Evolutionary conservation across 2,797 vertebrate species (phyloP).

Genomic region (Molossus molossus): DNA sequence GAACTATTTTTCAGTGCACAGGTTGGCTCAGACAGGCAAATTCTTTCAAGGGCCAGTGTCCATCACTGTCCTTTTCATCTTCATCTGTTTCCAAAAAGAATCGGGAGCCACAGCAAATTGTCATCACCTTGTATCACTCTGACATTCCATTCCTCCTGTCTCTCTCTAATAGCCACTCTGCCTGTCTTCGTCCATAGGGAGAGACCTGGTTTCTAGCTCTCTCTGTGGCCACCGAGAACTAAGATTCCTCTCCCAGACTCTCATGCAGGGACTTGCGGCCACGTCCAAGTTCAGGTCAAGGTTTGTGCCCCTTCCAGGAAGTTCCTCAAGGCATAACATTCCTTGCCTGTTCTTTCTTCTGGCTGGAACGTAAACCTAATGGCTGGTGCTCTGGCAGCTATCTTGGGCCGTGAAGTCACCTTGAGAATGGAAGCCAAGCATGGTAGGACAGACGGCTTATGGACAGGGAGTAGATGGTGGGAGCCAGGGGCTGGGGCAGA

Average conservation of each 20-base stretch:
- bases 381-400: not conserved
- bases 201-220: not conserved
- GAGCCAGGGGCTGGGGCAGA: fast-evolving
- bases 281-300: not conserved
- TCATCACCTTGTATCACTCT: not conserved
- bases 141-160: fast-evolving
- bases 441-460: not conserved
- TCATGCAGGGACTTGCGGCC: fast-evolving
- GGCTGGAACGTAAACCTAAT: not conserved
- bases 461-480: not conserved
- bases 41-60: not conserved
- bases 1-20: fast-evolving
- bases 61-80: not conserved
- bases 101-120: not conserved
- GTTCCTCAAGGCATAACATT: not conserved
- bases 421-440: not conserved
- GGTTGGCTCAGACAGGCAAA: not conserved
- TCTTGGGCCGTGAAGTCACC: not conserved
- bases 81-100: not conserved
- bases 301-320: not conserved
- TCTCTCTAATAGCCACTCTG: not conserved
- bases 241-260: not conserved
- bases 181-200: not conserved
- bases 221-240: not conserved
- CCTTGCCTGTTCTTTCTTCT: not conserved